Evolutionary conservation across 2,113 vertebrate genomes (phyloP).

Genomic region (Cyprinodon tularosa): DNA sequence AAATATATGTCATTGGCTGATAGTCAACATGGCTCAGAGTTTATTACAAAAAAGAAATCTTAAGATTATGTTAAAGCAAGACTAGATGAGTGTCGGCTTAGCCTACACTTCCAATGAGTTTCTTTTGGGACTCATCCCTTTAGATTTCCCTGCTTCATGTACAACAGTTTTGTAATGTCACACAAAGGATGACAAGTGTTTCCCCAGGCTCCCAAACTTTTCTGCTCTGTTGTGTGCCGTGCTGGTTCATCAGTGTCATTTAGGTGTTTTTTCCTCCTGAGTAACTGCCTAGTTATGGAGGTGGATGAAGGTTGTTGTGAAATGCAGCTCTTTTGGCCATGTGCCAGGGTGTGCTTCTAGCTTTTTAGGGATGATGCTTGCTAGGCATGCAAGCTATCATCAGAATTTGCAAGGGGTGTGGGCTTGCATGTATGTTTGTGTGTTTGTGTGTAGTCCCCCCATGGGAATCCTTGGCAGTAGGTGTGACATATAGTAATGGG

Average conservation of each 20-base stretch:
- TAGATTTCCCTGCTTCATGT: constrained; percentile 46
- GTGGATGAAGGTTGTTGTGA: constrained; percentile 73
- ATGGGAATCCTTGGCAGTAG: constrained; percentile 72
- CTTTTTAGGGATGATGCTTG: constrained; percentile 65
- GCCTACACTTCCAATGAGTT: constrained; percentile 42
- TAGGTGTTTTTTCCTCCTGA: constrained; percentile 71
- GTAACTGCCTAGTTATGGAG: constrained; percentile 67
- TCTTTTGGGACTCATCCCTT: constrained; percentile 33
- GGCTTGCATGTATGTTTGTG: constrained; percentile 14
- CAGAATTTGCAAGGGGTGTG: constrained; percentile 26
- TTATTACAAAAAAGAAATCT: background rate
- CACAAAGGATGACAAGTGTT: constrained; percentile 67
- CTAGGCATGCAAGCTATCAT: constrained; percentile 57
- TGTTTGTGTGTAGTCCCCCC: constrained; percentile 49
- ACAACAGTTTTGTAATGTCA: constrained; percentile 71
- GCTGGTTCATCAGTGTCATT: constrained; percentile 74
- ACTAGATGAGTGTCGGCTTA: constrained; percentile 26
- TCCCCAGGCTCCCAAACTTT: constrained; percentile 67
- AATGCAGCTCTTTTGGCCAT: constrained; percentile 67
- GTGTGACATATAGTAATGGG: constrained; percentile 78
- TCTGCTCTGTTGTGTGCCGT: constrained; percentile 59
- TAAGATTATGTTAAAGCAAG: constrained; percentile 1
- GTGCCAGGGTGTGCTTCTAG: constrained; percentile 63
- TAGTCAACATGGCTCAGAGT: background rate
- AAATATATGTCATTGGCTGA: background rate